phyloP scores from a whole-genome alignment of 2,113 vertebrate species.

The Malurus cyaneus region DNA sequence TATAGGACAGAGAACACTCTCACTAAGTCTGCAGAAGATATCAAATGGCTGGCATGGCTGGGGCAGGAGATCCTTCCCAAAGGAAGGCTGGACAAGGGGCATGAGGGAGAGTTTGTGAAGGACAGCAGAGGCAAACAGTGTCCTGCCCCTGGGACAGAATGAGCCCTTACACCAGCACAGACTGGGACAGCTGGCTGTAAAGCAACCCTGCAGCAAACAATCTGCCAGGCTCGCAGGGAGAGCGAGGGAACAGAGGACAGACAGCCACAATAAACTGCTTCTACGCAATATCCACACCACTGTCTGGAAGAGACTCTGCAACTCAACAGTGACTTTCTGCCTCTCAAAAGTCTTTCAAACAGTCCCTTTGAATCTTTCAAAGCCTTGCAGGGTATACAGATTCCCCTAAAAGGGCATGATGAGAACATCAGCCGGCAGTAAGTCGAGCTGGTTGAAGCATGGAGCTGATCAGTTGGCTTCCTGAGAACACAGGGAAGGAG shows the following conservation, averaged over 20 bases:
- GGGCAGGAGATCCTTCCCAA: background rate
- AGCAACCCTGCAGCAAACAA: background rate
- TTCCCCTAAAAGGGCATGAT: background rate
- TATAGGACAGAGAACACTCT: background rate
- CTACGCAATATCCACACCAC: background rate
- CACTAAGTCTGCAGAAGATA: background rate
- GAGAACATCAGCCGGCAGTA: background rate
- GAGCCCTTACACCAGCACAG: background rate
- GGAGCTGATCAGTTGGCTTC: accelerated
- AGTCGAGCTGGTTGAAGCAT: background rate
- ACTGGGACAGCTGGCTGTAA: background rate
- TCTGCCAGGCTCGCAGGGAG: background rate
- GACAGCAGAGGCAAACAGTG: background rate
- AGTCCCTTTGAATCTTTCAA: background rate
- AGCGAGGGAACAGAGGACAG: background rate
- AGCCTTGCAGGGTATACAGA: background rate
- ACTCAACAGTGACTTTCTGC: background rate
- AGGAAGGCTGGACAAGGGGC: background rate
- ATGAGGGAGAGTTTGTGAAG: background rate
- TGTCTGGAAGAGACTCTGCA: background rate
- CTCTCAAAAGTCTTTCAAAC: background rate
- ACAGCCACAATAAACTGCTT: background rate
- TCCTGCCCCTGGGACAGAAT: background rate
- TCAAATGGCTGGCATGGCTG: background rate
- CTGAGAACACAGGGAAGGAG: background rate